Evolutionary conservation across 2,113 vertebrate species (phyloP).

Genomic region (Ibidorhyncha struthersii): DNA sequence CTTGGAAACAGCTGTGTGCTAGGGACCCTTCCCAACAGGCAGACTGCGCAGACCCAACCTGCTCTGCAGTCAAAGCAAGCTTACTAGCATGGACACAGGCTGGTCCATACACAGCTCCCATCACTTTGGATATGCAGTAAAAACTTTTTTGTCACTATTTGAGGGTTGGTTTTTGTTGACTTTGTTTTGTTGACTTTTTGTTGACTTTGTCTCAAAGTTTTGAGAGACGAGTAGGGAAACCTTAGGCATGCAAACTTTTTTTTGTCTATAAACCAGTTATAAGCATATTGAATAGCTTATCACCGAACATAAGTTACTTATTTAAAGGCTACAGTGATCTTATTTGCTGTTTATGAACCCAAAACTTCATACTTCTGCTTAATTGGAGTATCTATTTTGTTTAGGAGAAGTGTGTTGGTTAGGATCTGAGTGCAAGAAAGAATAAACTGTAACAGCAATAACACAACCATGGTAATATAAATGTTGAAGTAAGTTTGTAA

Average conservation of each 20-base stretch:
- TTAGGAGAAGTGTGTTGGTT: background rate
- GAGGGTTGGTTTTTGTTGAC: background rate
- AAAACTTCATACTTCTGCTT: background rate
- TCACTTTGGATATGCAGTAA: background rate
- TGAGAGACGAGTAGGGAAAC: background rate
- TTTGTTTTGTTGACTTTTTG: background rate
- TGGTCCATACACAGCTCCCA: background rate
- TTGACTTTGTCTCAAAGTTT: background rate
- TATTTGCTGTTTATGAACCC: background rate
- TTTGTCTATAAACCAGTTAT: background rate
- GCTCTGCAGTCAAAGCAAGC: background rate
- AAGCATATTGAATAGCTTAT: background rate
- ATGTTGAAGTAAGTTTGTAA: background rate
- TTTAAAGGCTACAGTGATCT: background rate
- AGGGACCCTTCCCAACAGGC: background rate
- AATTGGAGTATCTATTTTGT: background rate
- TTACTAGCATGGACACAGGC: background rate
- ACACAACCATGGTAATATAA: background rate
- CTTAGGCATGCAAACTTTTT: background rate
- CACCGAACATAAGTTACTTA: background rate
- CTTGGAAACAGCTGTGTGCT: background rate
- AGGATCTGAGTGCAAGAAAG: background rate
- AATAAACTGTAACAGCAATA: background rate
- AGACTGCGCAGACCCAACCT: background rate
- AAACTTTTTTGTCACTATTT: background rate